phyloP scores from a whole-genome alignment of 2,113 vertebrate species.

The Ellobius talpinus region DNA sequence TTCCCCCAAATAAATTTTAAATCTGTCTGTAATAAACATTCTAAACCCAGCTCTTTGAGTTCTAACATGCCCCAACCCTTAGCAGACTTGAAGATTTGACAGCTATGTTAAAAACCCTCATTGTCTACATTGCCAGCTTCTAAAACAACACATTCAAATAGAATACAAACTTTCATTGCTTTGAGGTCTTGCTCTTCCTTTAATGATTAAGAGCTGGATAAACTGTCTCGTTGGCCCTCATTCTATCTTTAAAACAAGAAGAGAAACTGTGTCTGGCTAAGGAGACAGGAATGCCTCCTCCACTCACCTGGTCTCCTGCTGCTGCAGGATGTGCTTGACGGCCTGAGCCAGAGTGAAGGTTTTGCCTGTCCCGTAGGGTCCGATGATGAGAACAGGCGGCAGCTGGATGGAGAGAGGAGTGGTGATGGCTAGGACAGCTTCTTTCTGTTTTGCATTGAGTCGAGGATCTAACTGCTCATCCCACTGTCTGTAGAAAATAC shows the following conservation, averaged over 20 bases:
- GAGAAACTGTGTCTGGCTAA: not conserved
- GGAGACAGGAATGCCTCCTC: accelerated
- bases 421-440: conserved; percentile 98
- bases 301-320: conserved; percentile 94
- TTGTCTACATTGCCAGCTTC: conserved; percentile 19
- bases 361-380: conserved; percentile 99
- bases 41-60: conserved; percentile 48
- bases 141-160: conserved; percentile 59
- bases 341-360: conserved; percentile 99
- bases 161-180: conserved; percentile 53
- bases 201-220: conserved; percentile 50
- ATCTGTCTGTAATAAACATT: conserved; percentile 1
- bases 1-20: conserved; percentile 71
- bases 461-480: conserved; percentile 99
- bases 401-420: conserved; percentile 94
- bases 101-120: conserved; percentile 60
- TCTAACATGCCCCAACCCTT: conserved; percentile 55
- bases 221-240: conserved; percentile 31
- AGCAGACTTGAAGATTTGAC: not conserved
- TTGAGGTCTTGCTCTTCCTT: not conserved
- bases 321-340: conserved; percentile 98
- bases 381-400: conserved; percentile 98
- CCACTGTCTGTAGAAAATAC: conserved; percentile 92
- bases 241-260: conserved; percentile 23
- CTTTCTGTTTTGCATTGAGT: conserved; percentile 98